Evolutionary conservation across 2,113 vertebrate species (phyloP).

Genomic region (Thermophis baileyi): DNA sequence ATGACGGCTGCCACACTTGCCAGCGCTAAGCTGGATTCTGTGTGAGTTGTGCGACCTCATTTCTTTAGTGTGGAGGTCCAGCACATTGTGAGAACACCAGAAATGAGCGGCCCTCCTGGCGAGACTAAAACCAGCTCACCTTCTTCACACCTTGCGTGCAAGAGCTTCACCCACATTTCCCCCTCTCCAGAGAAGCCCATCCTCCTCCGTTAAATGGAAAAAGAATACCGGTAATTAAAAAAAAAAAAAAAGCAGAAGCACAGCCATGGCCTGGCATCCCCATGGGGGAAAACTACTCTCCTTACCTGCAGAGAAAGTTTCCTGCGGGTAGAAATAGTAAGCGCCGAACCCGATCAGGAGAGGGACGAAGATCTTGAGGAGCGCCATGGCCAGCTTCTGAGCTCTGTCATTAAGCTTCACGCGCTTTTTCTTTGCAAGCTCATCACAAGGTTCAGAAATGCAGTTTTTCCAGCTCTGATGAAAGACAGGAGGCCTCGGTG

Average conservation of each 20-base stretch:
- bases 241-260: not conserved
- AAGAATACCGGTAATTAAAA: not conserved
- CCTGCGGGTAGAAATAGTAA: slow-evolving; percentile 15
- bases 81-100: not conserved
- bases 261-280: not conserved
- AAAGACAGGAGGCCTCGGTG: not conserved
- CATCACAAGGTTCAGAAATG: not conserved
- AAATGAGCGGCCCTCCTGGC: not conserved
- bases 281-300: not conserved
- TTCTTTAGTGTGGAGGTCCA: not conserved
- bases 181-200: not conserved
- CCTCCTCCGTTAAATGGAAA: not conserved
- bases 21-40: not conserved
- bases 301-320: slow-evolving; percentile 29
- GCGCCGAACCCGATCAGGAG: slow-evolving; percentile 1
- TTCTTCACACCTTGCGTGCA: not conserved
- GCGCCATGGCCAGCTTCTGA: not conserved
- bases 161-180: not conserved
- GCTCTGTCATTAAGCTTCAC: not conserved
- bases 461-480: not conserved
- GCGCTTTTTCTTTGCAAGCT: not conserved
- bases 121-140: not conserved
- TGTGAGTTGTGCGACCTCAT: not conserved
- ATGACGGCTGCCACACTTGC: not conserved
- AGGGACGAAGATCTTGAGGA: not conserved